Evolutionary conservation across 2,113 vertebrate genomes (phyloP).

Genomic region (Leptosomus discolor): DNA sequence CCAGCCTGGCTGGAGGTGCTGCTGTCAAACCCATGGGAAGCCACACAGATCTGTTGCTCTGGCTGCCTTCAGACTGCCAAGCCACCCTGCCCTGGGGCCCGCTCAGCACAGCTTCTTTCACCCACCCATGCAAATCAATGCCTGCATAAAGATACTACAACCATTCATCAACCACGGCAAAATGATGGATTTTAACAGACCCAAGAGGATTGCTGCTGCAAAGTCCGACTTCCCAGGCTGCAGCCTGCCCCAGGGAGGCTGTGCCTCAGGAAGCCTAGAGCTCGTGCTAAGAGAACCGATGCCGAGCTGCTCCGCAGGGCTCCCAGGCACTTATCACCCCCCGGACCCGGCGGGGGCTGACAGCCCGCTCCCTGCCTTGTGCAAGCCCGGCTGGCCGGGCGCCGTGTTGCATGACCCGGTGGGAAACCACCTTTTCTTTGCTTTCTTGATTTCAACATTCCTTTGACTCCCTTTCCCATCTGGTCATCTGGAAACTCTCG

Average conservation of each 20-base stretch:
- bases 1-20: not conserved
- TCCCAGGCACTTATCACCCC: not conserved
- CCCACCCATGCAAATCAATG: not conserved
- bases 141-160: not conserved
- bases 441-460: not conserved
- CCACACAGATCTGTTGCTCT: not conserved
- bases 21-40: not conserved
- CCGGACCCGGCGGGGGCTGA: not conserved
- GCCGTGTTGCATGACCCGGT: accelerated
- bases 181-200: not conserved
- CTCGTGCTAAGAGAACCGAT: not conserved
- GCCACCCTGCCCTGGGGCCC: not conserved
- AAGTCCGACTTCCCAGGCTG: not conserved
- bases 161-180: not conserved
- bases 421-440: not conserved
- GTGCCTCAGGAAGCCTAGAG: not conserved
- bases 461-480: not conserved
- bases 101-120: not conserved
- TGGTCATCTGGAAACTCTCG: accelerated
- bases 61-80: not conserved
- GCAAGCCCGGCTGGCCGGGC: not conserved
- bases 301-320: not conserved
- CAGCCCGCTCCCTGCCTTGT: not conserved
- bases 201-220: not conserved
- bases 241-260: not conserved